Conservation (phyloP, 2,888 invertebrate genomes). For the Cosmorhoe ocellata region DNA sequence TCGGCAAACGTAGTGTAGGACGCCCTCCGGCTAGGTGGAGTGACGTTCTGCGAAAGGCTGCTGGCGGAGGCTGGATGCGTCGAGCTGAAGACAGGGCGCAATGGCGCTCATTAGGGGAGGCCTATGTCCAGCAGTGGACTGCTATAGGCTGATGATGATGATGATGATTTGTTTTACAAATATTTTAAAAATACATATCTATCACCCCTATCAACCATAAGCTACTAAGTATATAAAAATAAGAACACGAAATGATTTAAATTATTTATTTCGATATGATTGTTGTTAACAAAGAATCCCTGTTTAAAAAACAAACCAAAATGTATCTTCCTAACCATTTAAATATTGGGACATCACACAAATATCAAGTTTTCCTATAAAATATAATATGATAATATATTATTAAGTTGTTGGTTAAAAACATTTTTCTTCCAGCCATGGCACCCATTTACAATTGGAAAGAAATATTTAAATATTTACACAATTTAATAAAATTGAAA, state of each 20-base stretch:
- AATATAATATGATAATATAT: not conserved
- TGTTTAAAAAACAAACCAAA: conserved; percentile 29
- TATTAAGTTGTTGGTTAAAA: not conserved
- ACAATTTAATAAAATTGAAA: conserved; percentile 4
- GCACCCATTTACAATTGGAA: conserved; percentile 26
- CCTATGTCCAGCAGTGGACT: no score
- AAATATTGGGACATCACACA: conserved; percentile 6
- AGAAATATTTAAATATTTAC: conserved; percentile 10
- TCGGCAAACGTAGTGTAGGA: no score
- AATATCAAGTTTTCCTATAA: not conserved
- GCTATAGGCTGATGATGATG: no score
- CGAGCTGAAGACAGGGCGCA: no score
- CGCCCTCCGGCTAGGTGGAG: no score
- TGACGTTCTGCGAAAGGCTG: no score
- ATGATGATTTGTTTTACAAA: no score
- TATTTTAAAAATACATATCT: no score
- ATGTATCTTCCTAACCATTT: not conserved
- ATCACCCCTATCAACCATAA: no score
- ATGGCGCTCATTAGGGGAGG: no score
- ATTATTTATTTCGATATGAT: conserved; percentile 39
- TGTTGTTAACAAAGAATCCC: conserved; percentile 23
- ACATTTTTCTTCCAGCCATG: conserved; percentile 23
- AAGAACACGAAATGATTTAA: conserved; percentile 18
- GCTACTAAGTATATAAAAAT: not conserved
- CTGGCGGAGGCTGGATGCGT: no score